phyloP scores from a whole-genome alignment of 1,140 invertebrate species.

The Ptiloglossa arizonensis region DNA sequence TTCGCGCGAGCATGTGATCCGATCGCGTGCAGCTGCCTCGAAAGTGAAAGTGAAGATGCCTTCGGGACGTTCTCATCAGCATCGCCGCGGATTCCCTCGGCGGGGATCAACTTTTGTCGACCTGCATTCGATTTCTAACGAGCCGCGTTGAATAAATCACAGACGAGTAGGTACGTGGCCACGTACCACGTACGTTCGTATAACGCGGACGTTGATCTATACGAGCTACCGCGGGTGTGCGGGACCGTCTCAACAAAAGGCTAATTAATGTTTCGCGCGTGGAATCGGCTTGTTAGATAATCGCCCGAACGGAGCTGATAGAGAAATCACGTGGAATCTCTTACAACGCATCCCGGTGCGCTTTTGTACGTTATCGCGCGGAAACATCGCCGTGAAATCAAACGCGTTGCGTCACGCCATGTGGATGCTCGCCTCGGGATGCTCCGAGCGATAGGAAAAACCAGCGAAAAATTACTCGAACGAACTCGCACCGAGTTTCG shows the following conservation, averaged over 20 bases:
- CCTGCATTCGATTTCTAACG: conserved; percentile 60
- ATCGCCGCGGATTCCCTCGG: conserved; percentile 40
- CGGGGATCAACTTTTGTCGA: conserved; percentile 65
- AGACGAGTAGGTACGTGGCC: too few species aligned
- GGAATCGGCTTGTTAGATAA: conserved; percentile 39
- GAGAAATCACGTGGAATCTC: conserved; percentile 44
- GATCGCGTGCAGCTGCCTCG: conserved; percentile 55
- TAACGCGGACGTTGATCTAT: conserved; percentile 50
- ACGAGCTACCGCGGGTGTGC: conserved; percentile 15
- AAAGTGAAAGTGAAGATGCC: conserved; percentile 69
- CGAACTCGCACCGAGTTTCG: too few species aligned
- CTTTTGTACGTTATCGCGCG: conserved; percentile 4
- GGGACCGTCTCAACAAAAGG: conserved; percentile 10
- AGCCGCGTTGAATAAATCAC: conserved; percentile 57
- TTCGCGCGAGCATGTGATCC: conserved; percentile 35
- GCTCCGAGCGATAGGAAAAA: background rate
- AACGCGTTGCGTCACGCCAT: background rate
- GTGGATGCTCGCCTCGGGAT: background rate
- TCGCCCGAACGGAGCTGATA: conserved; percentile 40
- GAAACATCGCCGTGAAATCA: conserved; percentile 44
- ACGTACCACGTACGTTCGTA: too few species aligned
- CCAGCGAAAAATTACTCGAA: background rate
- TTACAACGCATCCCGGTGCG: background rate
- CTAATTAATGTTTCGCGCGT: conserved; percentile 23
- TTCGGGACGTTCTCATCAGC: conserved; percentile 64